A percentile compares a stretch with the other conserved stretches of the same genome.
Evolutionary conservation across 1,140 invertebrate species (phyloP).

Genomic region (Trichomalopsis sarcophagae): DNA sequence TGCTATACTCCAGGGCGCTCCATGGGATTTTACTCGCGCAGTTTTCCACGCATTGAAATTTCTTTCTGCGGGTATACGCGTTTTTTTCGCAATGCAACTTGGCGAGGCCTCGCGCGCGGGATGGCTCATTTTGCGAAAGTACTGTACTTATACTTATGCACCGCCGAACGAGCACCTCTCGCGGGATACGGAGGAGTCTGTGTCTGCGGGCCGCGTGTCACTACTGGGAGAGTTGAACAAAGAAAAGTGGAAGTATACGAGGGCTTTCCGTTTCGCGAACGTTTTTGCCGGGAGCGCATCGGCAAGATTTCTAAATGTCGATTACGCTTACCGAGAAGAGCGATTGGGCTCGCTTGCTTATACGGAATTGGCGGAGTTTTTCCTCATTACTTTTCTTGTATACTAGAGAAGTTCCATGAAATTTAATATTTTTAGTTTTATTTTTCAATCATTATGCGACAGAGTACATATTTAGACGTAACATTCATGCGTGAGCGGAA

Average conservation of each 20-base stretch:
- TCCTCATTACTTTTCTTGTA: neutral
- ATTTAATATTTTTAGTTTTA: too few species aligned
- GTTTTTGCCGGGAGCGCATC: neutral
- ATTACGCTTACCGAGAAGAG: neutral
- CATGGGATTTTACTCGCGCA: constrained; percentile 64
- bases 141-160: neutral
- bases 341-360: neutral
- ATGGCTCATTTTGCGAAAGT: constrained; percentile 26
- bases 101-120: neutral
- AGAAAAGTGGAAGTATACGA: constrained; percentile 16
- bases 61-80: constrained; percentile 20
- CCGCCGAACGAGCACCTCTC: neutral
- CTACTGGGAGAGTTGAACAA: neutral
- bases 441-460: too few species aligned
- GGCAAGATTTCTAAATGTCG: constrained; percentile 10
- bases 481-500: neutral
- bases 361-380: neutral
- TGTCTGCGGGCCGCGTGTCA: neutral
- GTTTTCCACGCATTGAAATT: constrained; percentile 65
- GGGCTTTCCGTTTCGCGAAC: neutral
- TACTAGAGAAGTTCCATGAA: too few species aligned
- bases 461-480: neutral
- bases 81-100: constrained; percentile 12
- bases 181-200: neutral
- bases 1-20: constrained; percentile 56